Evolutionary conservation across 2,888 invertebrate genomes (phyloP), one percentile per base, ranked within the genome.

Genomic region (Subacronicta megacephala): DNA sequence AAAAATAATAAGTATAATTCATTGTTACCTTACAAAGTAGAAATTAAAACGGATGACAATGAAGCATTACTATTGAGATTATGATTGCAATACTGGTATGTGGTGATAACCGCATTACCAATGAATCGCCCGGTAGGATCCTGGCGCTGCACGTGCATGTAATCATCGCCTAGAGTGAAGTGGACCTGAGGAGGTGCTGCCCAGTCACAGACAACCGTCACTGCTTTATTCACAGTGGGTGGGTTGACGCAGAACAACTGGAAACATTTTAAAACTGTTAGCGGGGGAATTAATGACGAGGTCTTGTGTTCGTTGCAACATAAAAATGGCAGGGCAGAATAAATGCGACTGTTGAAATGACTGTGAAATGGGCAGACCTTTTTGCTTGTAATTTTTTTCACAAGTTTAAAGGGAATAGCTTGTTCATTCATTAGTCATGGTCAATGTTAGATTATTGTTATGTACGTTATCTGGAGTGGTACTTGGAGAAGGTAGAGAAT

Each of bases 121-220:
- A 74, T 72, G 69, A 77, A 92, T 9, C 79, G 75, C 0, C 88
- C 87, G 0, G 81, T 76, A 0, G 90, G 88, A 40, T 92, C 92
- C 35, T 86, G 86, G 2, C 92, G 86, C 1, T 90, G 82, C 0
- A 93, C 88, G 51, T 90, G 90, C 81, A 92, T 76, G 66, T 88
- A 90, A 1, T 89, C 90, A 44, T 93, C 92, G 0, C 88, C 89
- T 3, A 92, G 64, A 0, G 90, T 90, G 64, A 89, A 90, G 54
- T 87, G 82, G 0, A 92, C 90, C 43, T 87, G 87, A 0, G 92
- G 92, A 0, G 92, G 90, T 0, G 92, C 90, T 0, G 71, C 82
- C 92, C 92, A 92, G 69, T 93, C 93, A 76, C 92, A 93, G 0
- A 92, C 91, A 0, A 78, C 78, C 0, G 90, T 87, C 38, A 83